Conservation (phyloP, 2,888 invertebrate species). For the Drosophila longiperda region DNA sequence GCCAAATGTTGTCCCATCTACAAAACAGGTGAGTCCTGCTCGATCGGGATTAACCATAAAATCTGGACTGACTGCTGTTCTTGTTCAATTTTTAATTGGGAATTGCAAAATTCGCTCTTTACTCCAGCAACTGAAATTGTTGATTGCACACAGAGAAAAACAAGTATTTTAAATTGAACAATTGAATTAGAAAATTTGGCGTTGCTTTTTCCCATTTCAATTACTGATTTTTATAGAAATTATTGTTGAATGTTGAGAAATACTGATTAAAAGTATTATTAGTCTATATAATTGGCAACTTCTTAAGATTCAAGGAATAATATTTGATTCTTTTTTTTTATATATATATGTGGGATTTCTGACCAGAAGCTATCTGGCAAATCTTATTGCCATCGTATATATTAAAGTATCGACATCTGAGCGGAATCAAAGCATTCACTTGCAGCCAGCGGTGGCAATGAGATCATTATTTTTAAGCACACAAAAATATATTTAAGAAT, state of each 20-base stretch:
- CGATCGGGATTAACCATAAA: constrained; percentile 6
- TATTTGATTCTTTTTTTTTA: too few relatives aligned
- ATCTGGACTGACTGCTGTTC: constrained; percentile 8
- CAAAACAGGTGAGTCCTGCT: background rate
- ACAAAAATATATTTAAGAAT: background rate
- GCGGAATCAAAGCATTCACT: background rate
- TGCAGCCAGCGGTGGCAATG: background rate
- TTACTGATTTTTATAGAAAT: background rate
- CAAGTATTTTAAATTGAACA: background rate
- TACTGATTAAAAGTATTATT: background rate
- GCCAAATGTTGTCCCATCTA: constrained; percentile 32
- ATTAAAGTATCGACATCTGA: background rate
- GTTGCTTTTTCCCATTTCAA: background rate
- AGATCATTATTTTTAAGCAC: background rate
- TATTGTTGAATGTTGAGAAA: background rate
- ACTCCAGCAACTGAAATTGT: background rate
- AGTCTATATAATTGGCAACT: background rate
- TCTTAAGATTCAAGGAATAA: background rate
- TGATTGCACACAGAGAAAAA: constrained; percentile 7
- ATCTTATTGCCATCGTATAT: background rate
- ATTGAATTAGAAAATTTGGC: background rate
- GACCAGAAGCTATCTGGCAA: background rate
- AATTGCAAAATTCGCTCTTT: constrained; percentile 1
- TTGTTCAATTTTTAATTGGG: constrained; percentile 11
- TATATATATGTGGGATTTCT: background rate